Percentiles rank a stretch among this genome's conserved stretches.
Conservation (phyloP, 2,888 invertebrate species). For the Philereme vetulata region DNA sequence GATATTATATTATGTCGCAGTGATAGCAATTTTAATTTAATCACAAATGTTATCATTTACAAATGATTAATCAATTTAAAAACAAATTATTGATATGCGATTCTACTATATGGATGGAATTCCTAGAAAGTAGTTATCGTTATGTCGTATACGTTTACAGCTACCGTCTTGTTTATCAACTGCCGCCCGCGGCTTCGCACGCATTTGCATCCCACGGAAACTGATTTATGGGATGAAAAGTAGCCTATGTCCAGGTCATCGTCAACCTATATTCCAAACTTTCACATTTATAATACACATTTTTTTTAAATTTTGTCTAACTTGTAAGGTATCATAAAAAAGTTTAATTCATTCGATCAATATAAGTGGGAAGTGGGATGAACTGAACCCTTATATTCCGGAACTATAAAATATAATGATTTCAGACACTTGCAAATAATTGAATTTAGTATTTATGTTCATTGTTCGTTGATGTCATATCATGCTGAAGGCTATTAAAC, state of each 20-base stretch:
- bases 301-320: too few species aligned
- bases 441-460: not conserved
- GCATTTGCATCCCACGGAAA: too few species aligned
- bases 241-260: too few species aligned
- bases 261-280: too few species aligned
- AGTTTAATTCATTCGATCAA: too few species aligned
- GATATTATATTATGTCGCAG: not conserved
- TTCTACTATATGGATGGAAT: not conserved
- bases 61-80: slow-evolving; percentile 12
- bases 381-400: not conserved
- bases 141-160: not conserved
- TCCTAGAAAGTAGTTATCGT: slow-evolving; percentile 5
- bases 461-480: not conserved
- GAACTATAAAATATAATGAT: not conserved
- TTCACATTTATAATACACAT: too few species aligned
- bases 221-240: too few species aligned
- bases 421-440: not conserved
- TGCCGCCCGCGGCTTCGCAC: too few species aligned
- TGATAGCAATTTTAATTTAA: slow-evolving; percentile 2
- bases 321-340: too few species aligned
- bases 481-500: not conserved
- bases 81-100: slow-evolving; percentile 2
- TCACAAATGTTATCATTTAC: not conserved
- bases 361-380: too few species aligned
- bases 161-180: not conserved